Evolutionary conservation across 2,888 invertebrate genomes (phyloP), one percentile per base, ranked within the genome.

Genomic region (Tachina grossa): DNA sequence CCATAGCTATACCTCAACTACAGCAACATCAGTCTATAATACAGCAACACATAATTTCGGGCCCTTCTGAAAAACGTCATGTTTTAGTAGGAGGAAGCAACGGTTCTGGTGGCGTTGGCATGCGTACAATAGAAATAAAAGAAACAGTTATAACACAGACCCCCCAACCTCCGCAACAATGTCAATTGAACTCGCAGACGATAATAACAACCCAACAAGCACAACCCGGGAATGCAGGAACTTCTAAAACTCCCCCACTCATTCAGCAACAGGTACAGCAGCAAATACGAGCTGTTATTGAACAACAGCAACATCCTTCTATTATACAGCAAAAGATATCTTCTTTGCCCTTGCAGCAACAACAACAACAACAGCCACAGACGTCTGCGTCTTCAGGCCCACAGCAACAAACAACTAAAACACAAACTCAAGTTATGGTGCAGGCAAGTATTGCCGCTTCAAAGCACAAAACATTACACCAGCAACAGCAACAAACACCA

Each of bases 1-100:
- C 90, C 93, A 94, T 89, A 93, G 94, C 63, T 91, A 94, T 51
- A 81, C 95, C 95, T 75, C 95, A 95, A 85, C 94, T 95, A 66
- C 91, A 91, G 84, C 91, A 91, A 65, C 91, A 91, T 80, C 91
- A 91, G 66, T 91, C 92, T 10, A 92, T 92, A 10, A 92, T 92
- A 66, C 92, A 92, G 82, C 92, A 92, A 51, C 92, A 92, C 76
- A 91, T 92, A 11, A 90, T 92, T 45, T 92, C 92, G 2, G 90
- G 92, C 4, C 89, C 90, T 1, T 83, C 87, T 2, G 91, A 92
- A 43, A 91, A 92, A 84, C 89, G 91, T 0, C 92, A 92, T 71
- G 87, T 92, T 5, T 83, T 92, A 4, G 69, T 92, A 5, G 89
- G 91, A 87, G 91, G 89, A 0, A 71, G 75, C 11, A 39, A 39